Percentiles rank a stretch among this genome's conserved stretches.
These are phyloP conservation scores for Steinernema khuongi DNA, from an alignment of 1,140 invertebrate genomes.

Conservation along the genomic window DNA sequence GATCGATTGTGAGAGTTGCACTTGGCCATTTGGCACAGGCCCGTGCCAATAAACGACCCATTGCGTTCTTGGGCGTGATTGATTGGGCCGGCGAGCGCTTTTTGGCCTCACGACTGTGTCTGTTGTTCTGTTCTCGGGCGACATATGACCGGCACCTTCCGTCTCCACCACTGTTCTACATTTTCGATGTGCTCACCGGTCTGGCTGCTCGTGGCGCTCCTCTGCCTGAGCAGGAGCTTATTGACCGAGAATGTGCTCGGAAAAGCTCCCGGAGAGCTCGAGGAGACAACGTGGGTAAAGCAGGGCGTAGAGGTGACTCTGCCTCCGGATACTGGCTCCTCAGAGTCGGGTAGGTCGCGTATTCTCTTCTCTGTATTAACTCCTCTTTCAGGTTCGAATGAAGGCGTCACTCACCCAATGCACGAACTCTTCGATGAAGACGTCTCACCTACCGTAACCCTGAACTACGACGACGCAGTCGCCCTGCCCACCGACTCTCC, in stretches of 20 bases:
- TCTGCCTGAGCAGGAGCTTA: neutral
- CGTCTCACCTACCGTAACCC: neutral
- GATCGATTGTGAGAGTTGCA: too few species aligned
- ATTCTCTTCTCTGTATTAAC: neutral
- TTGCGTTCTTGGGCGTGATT: too few species aligned
- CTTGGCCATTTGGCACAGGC: too few species aligned
- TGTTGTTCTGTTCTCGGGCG: constrained; percentile 10
- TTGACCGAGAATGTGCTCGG: neutral
- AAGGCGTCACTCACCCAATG: neutral
- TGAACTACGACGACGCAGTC: constrained; percentile 5
- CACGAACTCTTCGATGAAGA: constrained; percentile 3
- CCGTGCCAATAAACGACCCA: too few species aligned
- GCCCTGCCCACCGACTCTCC: neutral
- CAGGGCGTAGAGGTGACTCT: neutral
- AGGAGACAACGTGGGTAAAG: neutral
- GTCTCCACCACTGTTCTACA: neutral
- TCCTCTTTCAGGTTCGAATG: neutral
- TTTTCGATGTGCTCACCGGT: neutral
- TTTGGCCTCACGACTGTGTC: neutral
- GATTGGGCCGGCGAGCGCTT: neutral
- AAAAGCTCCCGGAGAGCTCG: neutral
- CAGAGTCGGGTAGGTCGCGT: neutral
- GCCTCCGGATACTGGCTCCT: neutral
- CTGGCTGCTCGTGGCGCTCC: neutral
- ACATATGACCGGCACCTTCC: neutral